Evolutionary conservation across 2,113 vertebrate species (phyloP).

Genomic region (Myodes glareolus): DNA sequence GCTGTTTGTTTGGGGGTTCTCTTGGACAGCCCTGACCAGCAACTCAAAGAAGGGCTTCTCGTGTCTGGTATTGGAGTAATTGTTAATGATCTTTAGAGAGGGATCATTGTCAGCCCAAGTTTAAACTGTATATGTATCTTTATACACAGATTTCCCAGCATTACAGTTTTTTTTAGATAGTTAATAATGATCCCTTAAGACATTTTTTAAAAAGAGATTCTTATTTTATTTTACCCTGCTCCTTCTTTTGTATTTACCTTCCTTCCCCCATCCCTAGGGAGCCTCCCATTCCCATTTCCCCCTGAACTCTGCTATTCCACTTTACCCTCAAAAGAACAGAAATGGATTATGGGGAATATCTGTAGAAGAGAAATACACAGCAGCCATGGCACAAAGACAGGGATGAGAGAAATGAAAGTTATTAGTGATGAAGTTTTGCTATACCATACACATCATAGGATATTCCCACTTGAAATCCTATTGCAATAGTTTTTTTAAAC

Average conservation of each 20-base stretch:
- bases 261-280: background rate
- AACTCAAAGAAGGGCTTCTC: background rate
- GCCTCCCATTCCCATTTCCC: background rate
- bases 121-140: background rate
- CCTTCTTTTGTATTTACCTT: background rate
- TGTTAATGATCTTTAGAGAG: background rate
- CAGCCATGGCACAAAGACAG: background rate
- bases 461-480: background rate
- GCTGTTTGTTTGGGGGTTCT: background rate
- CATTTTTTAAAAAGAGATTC: background rate
- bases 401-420: background rate
- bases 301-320: background rate
- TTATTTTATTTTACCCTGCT: background rate
- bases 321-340: background rate
- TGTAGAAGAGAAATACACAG: background rate
- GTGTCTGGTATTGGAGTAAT: background rate
- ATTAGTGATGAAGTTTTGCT: background rate
- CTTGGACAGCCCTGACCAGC: background rate
- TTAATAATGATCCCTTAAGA: background rate
- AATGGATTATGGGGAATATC: background rate
- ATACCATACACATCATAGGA: background rate
- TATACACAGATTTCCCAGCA: background rate
- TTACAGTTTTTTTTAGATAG: background rate
- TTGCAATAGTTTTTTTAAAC: background rate
- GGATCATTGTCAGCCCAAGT: background rate